Conservation (phyloP, 1,140 invertebrate species). For the Pomphorhynchus laevis region DNA sequence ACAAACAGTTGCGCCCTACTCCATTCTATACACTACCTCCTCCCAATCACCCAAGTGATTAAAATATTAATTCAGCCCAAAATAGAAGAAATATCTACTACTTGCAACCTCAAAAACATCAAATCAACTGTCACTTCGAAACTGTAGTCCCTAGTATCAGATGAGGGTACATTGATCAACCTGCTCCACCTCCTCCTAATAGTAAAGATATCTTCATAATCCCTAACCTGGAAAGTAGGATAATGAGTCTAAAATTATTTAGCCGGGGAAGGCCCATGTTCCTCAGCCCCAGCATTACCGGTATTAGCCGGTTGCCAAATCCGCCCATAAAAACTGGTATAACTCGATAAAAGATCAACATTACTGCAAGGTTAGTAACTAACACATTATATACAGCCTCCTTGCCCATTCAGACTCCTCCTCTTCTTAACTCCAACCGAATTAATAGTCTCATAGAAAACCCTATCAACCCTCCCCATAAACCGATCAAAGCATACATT, state of each 20-base stretch:
- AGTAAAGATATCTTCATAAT: conserved; percentile 26
- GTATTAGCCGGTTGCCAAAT: conserved; percentile 37
- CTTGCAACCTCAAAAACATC: conserved; percentile 31
- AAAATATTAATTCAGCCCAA: conserved; percentile 30
- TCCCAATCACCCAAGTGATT: conserved; percentile 20
- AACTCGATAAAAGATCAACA: conserved; percentile 42
- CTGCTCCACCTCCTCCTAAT: conserved; percentile 27
- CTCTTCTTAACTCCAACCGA: conserved; percentile 28
- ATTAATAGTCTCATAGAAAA: conserved; percentile 28
- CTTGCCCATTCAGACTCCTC: conserved; percentile 27
- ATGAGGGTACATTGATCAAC: conserved; percentile 33
- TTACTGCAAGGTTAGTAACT: conserved; percentile 33
- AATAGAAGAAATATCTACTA: conserved; percentile 31
- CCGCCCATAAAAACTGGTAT: conserved; percentile 38
- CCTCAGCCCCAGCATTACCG: conserved; percentile 30
- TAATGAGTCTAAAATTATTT: conserved; percentile 41
- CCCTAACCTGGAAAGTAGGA: conserved; percentile 27
- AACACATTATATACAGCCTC: conserved; percentile 34
- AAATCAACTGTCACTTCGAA: no score
- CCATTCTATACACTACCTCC: conserved; percentile 18
- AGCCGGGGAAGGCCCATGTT: conserved; percentile 38
- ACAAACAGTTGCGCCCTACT: conserved; percentile 24
- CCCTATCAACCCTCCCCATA: conserved; percentile 30
- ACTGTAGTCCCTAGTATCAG: no score
- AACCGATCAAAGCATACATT: conserved; percentile 33